Percentiles rank a stretch among this genome's conserved stretches.
Conservation (phyloP, 2,113 vertebrate species). For the Pungitius pungitius region DNA sequence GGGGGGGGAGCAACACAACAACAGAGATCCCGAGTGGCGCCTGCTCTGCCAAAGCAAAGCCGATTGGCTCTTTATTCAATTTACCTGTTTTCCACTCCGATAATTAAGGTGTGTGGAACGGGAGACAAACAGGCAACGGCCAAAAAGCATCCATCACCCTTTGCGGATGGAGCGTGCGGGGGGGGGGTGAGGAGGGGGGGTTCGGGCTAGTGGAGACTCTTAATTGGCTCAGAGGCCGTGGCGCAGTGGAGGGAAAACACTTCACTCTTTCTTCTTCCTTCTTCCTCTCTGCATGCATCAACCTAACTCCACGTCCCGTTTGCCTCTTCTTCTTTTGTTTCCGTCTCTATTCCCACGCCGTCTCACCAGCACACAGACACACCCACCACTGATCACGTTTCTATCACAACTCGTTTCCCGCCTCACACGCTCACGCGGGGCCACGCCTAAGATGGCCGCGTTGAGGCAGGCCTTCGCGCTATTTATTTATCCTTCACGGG, state of each 20-base stretch:
- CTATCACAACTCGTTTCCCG: neutral
- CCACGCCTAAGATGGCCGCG: no score
- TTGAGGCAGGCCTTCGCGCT: neutral
- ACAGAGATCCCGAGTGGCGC: neutral
- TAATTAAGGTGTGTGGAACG: conserved; percentile 11
- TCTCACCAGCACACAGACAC: neutral
- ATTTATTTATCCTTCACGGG: neutral
- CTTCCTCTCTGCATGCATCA: conserved; percentile 8
- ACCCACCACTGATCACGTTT: neutral
- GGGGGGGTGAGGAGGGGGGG: neutral
- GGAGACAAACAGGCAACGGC: no score
- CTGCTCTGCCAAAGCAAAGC: conserved; percentile 23
- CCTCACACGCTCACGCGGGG: neutral
- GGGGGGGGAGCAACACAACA: conserved; percentile 13
- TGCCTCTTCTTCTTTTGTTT: neutral
- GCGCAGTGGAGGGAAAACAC: conserved; percentile 36
- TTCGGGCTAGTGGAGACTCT: conserved; percentile 16
- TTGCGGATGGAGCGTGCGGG: neutral
- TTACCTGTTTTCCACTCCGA: conserved; percentile 24
- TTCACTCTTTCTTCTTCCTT: conserved; percentile 15
- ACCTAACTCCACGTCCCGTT: no score
- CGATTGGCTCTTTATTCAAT: conserved; percentile 16
- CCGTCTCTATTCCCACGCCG: neutral
- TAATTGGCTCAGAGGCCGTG: conserved; percentile 53
- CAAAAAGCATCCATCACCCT: conserved; percentile 4